Evolutionary conservation across 2,888 invertebrate species (phyloP).

Genomic region (Clunio marinus): DNA sequence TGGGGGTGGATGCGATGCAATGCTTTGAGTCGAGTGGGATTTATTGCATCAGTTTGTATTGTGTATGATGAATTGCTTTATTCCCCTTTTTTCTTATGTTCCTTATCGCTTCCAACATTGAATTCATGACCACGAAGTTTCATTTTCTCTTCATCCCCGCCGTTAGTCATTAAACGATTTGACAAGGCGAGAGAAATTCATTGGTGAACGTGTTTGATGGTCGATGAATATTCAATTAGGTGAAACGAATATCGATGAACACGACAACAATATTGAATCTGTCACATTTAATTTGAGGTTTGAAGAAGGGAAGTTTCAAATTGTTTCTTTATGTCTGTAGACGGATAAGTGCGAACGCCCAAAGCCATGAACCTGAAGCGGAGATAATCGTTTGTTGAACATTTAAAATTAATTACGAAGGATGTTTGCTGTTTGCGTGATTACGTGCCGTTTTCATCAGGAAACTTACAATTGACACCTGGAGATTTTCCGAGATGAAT

Average conservation of each 20-base stretch:
- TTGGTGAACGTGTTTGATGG: not conserved
- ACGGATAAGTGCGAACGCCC: too few species aligned
- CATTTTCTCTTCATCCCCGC: not conserved
- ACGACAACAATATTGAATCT: not conserved
- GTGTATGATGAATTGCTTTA: slow-evolving; percentile 31
- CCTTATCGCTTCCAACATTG: too few species aligned
- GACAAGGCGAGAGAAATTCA: slow-evolving; percentile 14
- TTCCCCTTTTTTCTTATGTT: not conserved
- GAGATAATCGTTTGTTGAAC: slow-evolving; percentile 28
- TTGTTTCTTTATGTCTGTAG: not conserved
- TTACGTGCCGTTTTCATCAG: slow-evolving; percentile 29
- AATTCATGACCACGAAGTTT: slow-evolving; percentile 35
- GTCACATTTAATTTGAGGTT: slow-evolving; percentile 7
- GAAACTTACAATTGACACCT: slow-evolving; percentile 27
- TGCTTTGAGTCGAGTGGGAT: slow-evolving; percentile 21
- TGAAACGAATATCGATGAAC: not conserved
- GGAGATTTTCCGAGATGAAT: slow-evolving; percentile 1
- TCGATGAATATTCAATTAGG: slow-evolving; percentile 15
- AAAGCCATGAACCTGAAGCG: slow-evolving; percentile 19
- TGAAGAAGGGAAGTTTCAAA: not conserved
- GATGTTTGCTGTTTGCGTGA: slow-evolving; percentile 36
- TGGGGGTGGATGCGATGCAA: not conserved
- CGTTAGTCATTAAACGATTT: slow-evolving; percentile 10
- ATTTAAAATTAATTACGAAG: slow-evolving; percentile 25
- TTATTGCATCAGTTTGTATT: slow-evolving; percentile 34